A percentile compares a stretch with the other conserved stretches of the same genome.
Conservation (phyloP, 2,888 invertebrate genomes). For the Rosalia funebris region DNA sequence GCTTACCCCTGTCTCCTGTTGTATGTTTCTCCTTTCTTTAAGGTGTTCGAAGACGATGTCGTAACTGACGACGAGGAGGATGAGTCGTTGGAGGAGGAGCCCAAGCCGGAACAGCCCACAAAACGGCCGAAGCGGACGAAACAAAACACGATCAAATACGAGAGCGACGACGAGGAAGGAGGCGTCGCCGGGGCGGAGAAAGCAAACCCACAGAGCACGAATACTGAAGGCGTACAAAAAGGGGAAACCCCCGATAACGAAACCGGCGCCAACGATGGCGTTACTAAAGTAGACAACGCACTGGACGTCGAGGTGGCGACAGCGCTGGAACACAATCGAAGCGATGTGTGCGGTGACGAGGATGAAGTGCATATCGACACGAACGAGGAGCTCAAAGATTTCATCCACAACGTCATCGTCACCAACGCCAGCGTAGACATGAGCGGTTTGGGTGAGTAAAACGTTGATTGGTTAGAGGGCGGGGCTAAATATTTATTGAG, state of each 20-base stretch:
- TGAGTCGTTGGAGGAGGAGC: conserved; percentile 51
- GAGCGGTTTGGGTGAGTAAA: conserved; percentile 49
- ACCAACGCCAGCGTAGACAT: conserved; percentile 79
- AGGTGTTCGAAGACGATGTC: conserved; percentile 63
- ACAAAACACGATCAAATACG: conserved; percentile 61
- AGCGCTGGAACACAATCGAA: neutral
- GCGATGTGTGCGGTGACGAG: conserved; percentile 4
- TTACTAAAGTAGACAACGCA: too few relatives aligned
- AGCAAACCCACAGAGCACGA: conserved; percentile 33
- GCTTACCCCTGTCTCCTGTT: too few relatives aligned
- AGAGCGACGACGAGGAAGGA: conserved; percentile 52
- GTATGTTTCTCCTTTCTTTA: conserved; percentile 23
- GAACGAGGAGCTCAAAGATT: conserved; percentile 53
- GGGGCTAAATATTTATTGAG: too few relatives aligned
- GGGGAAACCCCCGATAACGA: conserved; percentile 32
- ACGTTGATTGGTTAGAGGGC: too few relatives aligned
- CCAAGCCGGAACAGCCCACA: conserved; percentile 56
- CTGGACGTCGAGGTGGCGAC: too few relatives aligned
- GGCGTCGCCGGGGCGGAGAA: conserved; percentile 18
- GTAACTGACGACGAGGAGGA: conserved; percentile 61
- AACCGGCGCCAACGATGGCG: too few relatives aligned
- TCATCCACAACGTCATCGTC: conserved; percentile 73
- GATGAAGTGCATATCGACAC: conserved; percentile 28
- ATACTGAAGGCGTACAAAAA: conserved; percentile 32
- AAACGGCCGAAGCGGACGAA: conserved; percentile 50